Conservation (phyloP, 2,888 invertebrate species). For the Lapara coniferarum region DNA sequence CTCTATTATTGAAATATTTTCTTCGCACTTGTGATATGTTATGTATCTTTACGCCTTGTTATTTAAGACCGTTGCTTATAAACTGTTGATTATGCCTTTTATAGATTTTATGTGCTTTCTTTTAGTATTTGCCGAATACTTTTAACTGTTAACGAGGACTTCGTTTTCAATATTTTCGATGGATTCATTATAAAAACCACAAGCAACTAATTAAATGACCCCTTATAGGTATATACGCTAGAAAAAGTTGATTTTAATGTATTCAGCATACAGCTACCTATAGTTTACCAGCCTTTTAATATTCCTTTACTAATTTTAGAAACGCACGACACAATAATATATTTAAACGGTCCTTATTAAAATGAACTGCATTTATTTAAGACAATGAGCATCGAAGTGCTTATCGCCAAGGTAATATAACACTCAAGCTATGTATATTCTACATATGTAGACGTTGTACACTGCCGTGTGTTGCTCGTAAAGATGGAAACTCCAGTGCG, state of each 20-base stretch:
- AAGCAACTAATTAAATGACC: slow-evolving; percentile 1
- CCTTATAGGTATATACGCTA: slow-evolving; percentile 14
- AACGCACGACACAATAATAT: slow-evolving; percentile 17
- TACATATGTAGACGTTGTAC: slow-evolving; percentile 34
- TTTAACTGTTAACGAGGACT: slow-evolving; percentile 20
- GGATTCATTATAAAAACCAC: slow-evolving; percentile 5
- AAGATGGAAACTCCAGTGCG: neutral
- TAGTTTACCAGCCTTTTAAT: slow-evolving; percentile 10
- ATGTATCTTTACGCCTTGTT: slow-evolving; percentile 40
- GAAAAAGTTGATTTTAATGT: slow-evolving; percentile 13
- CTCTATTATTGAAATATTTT: slow-evolving; percentile 68
- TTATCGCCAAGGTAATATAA: slow-evolving; percentile 60
- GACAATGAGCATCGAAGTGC: slow-evolving; percentile 74
- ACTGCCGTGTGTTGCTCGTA: slow-evolving; percentile 39
- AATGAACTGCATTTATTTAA: slow-evolving; percentile 76
- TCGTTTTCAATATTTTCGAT: slow-evolving; percentile 15
- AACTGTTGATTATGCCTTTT: neutral
- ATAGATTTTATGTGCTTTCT: neutral
- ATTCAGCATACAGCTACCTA: slow-evolving; percentile 2
- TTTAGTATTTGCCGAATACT: neutral
- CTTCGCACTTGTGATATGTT: slow-evolving; percentile 65
- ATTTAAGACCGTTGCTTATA: slow-evolving; percentile 22
- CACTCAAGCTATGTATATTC: slow-evolving; percentile 33
- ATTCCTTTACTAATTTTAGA: slow-evolving; percentile 19
- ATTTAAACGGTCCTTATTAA: slow-evolving; percentile 52